Percentiles rank a stretch among this genome's conserved stretches.
Evolutionary conservation across 2,797 vertebrate species (phyloP).

Genomic region (Phoxinus dragarum): DNA sequence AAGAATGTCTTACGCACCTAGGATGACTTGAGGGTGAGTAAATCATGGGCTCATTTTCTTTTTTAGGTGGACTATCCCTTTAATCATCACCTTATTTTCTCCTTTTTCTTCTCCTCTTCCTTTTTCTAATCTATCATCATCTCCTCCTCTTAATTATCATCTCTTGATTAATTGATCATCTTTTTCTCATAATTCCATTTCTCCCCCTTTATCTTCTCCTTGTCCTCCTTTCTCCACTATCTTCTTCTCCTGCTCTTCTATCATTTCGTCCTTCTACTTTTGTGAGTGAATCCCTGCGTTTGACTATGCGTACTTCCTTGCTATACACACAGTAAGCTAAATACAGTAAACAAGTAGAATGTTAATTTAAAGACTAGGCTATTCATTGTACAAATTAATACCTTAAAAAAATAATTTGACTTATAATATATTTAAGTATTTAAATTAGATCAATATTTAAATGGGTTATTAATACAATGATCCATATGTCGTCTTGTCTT

Average conservation of each 20-base stretch:
- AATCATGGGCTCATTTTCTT: too few species aligned
- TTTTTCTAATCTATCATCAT: too few species aligned
- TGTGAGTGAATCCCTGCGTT: neutral
- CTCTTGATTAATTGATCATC: neutral
- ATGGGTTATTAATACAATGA: neutral
- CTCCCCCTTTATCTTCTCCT: neutral
- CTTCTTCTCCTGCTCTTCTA: neutral
- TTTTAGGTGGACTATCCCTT: too few species aligned
- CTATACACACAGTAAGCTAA: neutral
- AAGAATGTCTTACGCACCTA: too few species aligned
- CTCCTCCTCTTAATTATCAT: neutral
- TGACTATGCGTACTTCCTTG: neutral
- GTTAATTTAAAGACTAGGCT: neutral
- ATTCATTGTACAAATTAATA: neutral
- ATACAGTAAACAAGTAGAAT: neutral
- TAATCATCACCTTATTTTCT: neutral
- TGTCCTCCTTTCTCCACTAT: neutral
- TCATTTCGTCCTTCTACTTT: neutral
- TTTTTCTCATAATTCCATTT: neutral
- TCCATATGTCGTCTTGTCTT: conserved; percentile 35
- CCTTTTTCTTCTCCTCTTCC: too few species aligned
- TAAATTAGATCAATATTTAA: neutral
- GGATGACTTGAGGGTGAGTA: too few species aligned
- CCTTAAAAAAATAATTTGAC: neutral
- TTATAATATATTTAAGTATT: neutral